Evolutionary conservation across 1,140 invertebrate species (phyloP), one percentile per base, ranked within the genome.

Genomic region (Formica selysi): DNA sequence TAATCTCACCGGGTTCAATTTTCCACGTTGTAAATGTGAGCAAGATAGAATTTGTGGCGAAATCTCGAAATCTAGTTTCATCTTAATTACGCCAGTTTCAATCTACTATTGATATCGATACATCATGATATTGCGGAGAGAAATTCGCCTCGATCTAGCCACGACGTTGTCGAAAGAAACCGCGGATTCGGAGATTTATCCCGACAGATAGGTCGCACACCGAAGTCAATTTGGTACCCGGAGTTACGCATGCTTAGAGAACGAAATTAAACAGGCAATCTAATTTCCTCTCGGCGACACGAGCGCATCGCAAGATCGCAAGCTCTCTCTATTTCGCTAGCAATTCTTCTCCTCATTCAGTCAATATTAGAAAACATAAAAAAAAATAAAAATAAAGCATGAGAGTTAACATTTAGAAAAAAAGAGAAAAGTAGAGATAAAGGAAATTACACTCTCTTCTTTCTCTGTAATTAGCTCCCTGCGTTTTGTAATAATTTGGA

Each of bases 211-310:
- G 11, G 62, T 32, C 29, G 11, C 65, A 19, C 51, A 26, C 32
- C 22, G 26, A 62, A 84, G 44, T 84, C 70, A 84, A 73, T 83
- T 83, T 51, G 67, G 13, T 38, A 29, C 41, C 48, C 19, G 29
- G 80, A 84, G 70, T 84, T 84, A 76, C 80, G 70, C 41, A 76
- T 29, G 80, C 70, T 74, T 62, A 54, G 67, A 84, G 54, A 76
- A 51, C 70, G 44, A 84, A 62, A 84, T 84, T 74, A 84, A 84
- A 84, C 70, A 51, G 44, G 70, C 41, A 74, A 76, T 84, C 70
- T 76, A 61, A 84, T 84, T 84, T 76, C 54, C 70, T 19, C 29
- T 80, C 38, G 70, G n/a, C 32, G 70, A 84, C 19, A 44, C 16
- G 38, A 38, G 8, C 51, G 29, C 54, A 67, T 62, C 13, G 38